Evolutionary conservation across 1,140 invertebrate genomes (phyloP), one percentile per base, ranked within the genome.

Genomic region (Diachasma alloeum): DNA sequence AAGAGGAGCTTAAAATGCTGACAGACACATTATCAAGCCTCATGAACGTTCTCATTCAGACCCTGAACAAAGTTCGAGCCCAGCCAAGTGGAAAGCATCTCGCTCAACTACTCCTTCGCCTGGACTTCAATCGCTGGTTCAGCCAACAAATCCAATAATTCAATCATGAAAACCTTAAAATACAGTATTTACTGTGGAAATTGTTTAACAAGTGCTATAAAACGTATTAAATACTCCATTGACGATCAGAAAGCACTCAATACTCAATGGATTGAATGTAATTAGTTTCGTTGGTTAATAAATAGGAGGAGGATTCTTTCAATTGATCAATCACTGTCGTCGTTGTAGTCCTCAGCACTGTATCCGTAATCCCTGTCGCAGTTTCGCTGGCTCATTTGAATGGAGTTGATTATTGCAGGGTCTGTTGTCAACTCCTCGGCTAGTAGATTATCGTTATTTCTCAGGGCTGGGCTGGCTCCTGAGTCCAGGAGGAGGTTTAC

Each of bases 111-210:
- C 85, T 95, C 6, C 90, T 95, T 84, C 89, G 94, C 75, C 88
- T 95, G 22, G 94, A 95, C 87, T 95, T 93, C 78, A 95, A 95
- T 84, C 90, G 92, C 74, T 95, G 94, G 93, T 94, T 94, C 76
- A 94, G 93, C 72, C 88, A 84, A 80, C 88, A 89, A 82, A 74
- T 81, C 22, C 71, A 70, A 79, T 44, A 70, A 10, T 71, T 6
- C 72, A 17, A 44, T 69, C 70, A 13, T 70, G n/a, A 53, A 15
- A 66, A 46, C 22, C 13, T 26, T 46, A 72, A 48, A 37, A 78
- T 75, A 78, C 37, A 63, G 71, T 31, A 63, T 70, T 48, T 31
- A 39, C 39, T 44, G 4, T 48, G 24, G 31, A 11, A 5, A 66
- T 59, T 74, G 8, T 15, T 66, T 5, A n/a, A 66, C 36, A 31